Conservation (phyloP, 37 sponge, comb jelly and placozoan species). For the Halisarca cf. caerulea region DNA sequence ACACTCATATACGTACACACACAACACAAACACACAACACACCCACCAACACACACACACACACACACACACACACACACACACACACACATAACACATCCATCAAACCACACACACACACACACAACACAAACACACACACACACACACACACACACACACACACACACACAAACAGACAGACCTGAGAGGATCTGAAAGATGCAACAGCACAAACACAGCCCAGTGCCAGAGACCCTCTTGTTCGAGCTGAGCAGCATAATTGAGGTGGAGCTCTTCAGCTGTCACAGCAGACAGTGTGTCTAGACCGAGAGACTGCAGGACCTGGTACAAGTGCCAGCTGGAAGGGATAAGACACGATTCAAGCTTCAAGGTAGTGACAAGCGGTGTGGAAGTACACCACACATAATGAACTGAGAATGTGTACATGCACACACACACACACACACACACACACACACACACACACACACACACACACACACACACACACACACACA, state of each 20-base stretch:
- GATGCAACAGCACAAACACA: constrained; percentile 68
- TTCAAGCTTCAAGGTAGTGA: too few species aligned
- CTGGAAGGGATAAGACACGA: constrained; percentile 26
- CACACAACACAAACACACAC: not conserved
- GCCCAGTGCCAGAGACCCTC: constrained; percentile 85
- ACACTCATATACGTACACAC: not conserved
- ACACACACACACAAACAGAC: not conserved
- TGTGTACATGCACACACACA: too few species aligned
- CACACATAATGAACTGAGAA: too few species aligned
- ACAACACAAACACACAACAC: too few species aligned
- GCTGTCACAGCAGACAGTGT: constrained; percentile 24
- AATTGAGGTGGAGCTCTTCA: constrained; percentile 54
- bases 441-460: too few species aligned
- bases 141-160: constrained; percentile 1
- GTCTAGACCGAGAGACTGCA: constrained; percentile 68
- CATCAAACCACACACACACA: too few species aligned
- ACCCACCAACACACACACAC: too few species aligned
- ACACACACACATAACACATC: too few species aligned
- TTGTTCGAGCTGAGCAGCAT: constrained; percentile 67
- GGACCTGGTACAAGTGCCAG: constrained; percentile 67
- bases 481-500: too few species aligned
- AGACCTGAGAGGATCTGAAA: constrained; percentile 35
- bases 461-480: too few species aligned
- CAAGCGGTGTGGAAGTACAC: too few species aligned
- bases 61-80: too few species aligned